Evolutionary conservation across 1,140 invertebrate genomes (phyloP).

Genomic region (Thaumatotibia leucotreta): DNA sequence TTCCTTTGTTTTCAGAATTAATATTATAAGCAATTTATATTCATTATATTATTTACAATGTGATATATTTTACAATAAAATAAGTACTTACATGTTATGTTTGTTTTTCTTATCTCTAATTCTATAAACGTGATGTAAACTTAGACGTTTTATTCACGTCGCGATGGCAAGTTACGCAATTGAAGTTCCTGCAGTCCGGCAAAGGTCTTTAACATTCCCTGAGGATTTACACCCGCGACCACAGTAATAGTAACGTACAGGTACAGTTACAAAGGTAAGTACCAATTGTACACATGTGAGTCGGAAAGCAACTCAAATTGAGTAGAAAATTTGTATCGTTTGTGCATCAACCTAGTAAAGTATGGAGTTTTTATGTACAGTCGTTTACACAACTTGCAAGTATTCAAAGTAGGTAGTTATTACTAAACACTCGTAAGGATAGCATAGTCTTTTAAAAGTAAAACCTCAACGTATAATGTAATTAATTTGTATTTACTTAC

Average conservation of each 20-base stretch:
- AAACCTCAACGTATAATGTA: no score
- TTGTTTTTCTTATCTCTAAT: no score
- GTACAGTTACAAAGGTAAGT: slow-evolving; percentile 35
- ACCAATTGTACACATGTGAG: slow-evolving; percentile 38
- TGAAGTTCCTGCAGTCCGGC: neutral
- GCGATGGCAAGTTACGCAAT: neutral
- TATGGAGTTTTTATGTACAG: neutral
- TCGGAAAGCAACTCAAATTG: slow-evolving; percentile 55
- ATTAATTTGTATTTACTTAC: no score
- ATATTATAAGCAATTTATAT: no score
- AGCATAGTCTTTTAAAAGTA: no score
- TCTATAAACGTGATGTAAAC: no score
- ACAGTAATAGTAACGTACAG: neutral
- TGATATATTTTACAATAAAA: no score
- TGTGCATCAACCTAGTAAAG: slow-evolving; percentile 19
- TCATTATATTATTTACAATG: no score
- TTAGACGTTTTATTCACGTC: neutral
- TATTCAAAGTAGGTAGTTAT: no score
- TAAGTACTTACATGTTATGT: no score
- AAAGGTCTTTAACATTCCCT: slow-evolving; percentile 8
- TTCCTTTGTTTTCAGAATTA: no score
- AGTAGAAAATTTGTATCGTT: slow-evolving; percentile 56
- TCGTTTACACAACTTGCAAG: neutral
- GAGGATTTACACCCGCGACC: neutral
- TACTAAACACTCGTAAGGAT: no score